These are phyloP conservation scores for Rattus rattus DNA, from an alignment of 2,113 vertebrate genomes.

Conservation along the genomic window DNA sequence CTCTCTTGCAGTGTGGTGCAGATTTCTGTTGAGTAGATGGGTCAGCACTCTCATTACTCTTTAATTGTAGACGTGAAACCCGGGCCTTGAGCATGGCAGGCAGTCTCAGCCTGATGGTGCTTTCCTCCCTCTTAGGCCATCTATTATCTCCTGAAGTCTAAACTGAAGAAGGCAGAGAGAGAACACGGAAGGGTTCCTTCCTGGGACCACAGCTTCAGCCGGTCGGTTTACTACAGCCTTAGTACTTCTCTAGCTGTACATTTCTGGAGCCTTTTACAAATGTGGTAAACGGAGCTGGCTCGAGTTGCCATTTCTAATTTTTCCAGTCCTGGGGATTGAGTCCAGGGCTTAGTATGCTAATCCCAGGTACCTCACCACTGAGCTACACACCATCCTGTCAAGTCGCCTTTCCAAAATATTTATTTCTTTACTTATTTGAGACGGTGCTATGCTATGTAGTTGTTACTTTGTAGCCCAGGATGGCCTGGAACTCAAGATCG, in stretches of 20 bases:
- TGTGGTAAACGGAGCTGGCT: constrained; percentile 7
- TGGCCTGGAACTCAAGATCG: neutral
- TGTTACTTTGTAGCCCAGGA: neutral
- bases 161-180: neutral
- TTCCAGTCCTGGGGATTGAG: neutral
- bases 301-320: neutral
- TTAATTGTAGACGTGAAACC: neutral
- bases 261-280: constrained; percentile 15
- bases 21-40: neutral
- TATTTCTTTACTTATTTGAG: neutral
- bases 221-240: neutral
- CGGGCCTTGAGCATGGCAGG: neutral
- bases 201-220: neutral
- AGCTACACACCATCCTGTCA: neutral
- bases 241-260: neutral
- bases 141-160: constrained; percentile 13
- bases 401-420: neutral
- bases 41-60: neutral
- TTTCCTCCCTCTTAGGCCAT: neutral
- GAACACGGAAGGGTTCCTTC: neutral
- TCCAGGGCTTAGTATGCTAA: neutral
- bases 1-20: neutral
- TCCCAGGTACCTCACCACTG: neutral
- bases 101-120: neutral
- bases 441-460: neutral